A percentile compares a stretch with the other conserved stretches of the same genome.
These are phyloP conservation scores for Philereme transversata DNA, from an alignment of 2,888 invertebrate species.

Conservation along the genomic window DNA sequence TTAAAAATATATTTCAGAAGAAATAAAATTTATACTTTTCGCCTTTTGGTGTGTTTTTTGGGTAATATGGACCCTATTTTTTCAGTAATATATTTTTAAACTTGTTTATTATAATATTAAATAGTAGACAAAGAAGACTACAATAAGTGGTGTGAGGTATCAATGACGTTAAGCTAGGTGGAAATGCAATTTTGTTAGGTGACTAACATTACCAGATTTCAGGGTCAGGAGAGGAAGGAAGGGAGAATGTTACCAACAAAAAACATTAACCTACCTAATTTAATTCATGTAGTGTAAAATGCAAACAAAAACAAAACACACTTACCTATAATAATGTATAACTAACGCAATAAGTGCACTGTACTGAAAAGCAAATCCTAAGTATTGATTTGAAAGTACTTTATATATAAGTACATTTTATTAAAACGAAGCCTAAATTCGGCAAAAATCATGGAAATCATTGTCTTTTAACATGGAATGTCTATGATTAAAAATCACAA, in stretches of 20 bases:
- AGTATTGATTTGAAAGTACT: conserved; percentile 55
- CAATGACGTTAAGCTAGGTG: conserved; percentile 63
- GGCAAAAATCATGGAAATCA: conserved; percentile 63
- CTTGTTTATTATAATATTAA: conserved; percentile 44
- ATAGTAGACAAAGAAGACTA: conserved; percentile 50
- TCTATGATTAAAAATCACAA: conserved; percentile 72
- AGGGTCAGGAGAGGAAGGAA: conserved; percentile 31
- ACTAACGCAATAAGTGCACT: conserved; percentile 68
- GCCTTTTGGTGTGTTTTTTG: conserved; percentile 6
- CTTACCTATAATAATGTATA: conserved; percentile 47
- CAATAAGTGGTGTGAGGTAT: conserved; percentile 74
- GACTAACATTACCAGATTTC: conserved; percentile 37
- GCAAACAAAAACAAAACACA: conserved; percentile 59
- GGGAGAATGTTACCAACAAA: conserved; percentile 34
- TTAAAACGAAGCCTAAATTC: conserved; percentile 67
- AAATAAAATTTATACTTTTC: conserved; percentile 10
- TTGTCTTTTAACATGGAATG: conserved; percentile 77
- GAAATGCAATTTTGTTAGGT: conserved; percentile 54
- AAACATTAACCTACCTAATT: conserved; percentile 24
- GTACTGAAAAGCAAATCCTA: conserved; percentile 61
- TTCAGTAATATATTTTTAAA: conserved; percentile 42
- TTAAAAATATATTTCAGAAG: conserved; percentile 45
- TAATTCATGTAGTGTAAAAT: conserved; percentile 45
- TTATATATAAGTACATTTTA: conserved; percentile 53
- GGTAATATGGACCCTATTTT: background rate